Evolutionary conservation across 2,797 vertebrate genomes (phyloP), one percentile per base, ranked within the genome.

Genomic region (Salarias fasciatus): DNA sequence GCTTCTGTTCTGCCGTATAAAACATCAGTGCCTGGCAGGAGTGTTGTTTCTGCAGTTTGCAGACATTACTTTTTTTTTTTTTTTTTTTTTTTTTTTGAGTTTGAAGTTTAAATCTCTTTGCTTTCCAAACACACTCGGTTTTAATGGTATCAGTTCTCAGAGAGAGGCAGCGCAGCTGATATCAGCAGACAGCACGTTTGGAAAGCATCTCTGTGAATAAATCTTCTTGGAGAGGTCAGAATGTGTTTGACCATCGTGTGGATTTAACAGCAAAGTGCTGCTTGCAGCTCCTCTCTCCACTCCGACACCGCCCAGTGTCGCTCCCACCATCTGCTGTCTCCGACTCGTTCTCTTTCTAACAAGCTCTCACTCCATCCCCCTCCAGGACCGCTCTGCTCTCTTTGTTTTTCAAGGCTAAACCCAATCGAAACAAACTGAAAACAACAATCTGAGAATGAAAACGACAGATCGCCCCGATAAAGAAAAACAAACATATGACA

Each of bases 181-280:
- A 14, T 55, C 29, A 35, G 15, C 41, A 50, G 43, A 4, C 12
- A 5, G 5, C 31, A 11, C 53, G 51, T 65, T 72, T 48, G 28
- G 10, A 47, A 67, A 62, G 42, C 44, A 10, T 65, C 44, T 53
- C 46, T 63, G 45, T 57, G 47, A 72, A 71, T 52, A 58, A 83
- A 74, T 62, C 46, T 37, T 24, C n/a, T 60, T 68, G 24, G n/a
- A 63, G 81, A 82, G 81, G 83, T 86, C 78, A 78, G 36, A 60
- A 43, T 49, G 45, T 53, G 43, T 67, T 50, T 69, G 74, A 73
- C 72, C 64, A 48, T 44, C 37, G 58, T 33, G 75, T 70, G 42
- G 13, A 53, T 50, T 71, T 9, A 55, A 60, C 70, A 64, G 63
- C 72, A 63, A 63, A 63, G 40, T 52, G 29, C 55, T 8, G 13